Evolutionary conservation across 2,888 invertebrate species (phyloP).

Genomic region (Chrysina gloriosa): DNA sequence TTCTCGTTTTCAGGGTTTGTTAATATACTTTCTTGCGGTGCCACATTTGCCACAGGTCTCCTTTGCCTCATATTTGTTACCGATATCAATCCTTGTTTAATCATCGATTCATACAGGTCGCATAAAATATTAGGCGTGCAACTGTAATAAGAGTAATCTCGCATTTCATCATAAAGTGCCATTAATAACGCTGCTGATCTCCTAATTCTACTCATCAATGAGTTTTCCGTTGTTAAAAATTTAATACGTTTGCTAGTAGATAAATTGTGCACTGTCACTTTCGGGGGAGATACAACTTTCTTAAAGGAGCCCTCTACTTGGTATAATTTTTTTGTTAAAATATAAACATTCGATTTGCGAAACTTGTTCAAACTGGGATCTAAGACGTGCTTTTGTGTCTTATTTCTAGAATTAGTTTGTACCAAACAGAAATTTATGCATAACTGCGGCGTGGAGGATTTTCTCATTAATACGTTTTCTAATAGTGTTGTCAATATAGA

Average conservation of each 20-base stretch:
- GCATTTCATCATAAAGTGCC: slow-evolving; percentile 42
- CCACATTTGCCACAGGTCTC: not conserved
- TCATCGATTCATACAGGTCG: slow-evolving; percentile 41
- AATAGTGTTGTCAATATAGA: slow-evolving; percentile 12
- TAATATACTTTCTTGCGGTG: not conserved
- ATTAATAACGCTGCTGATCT: slow-evolving; percentile 38
- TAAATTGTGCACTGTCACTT: slow-evolving; percentile 37
- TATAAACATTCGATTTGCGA: slow-evolving; percentile 15
- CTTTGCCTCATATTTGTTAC: not conserved
- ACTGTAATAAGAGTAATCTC: slow-evolving; percentile 42
- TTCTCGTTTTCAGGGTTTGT: not conserved
- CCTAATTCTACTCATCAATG: slow-evolving; percentile 34
- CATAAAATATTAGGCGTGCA: slow-evolving; percentile 39
- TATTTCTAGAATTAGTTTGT: slow-evolving; percentile 7
- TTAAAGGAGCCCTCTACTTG: not conserved
- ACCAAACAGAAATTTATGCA: slow-evolving; percentile 40
- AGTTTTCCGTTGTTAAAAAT: slow-evolving; percentile 25
- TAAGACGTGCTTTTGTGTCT: slow-evolving; percentile 2
- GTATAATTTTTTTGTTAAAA: slow-evolving; percentile 3
- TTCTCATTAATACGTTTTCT: slow-evolving; percentile 13
- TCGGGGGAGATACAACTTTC: slow-evolving; percentile 16
- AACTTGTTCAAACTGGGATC: not conserved
- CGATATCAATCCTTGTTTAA: slow-evolving; percentile 28
- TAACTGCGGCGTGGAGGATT: not conserved
- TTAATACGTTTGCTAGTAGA: slow-evolving; percentile 15